These are phyloP conservation scores for Prochilodus magdalenae DNA, from an alignment of 2,113 vertebrate species.

Conservation along the genomic window DNA sequence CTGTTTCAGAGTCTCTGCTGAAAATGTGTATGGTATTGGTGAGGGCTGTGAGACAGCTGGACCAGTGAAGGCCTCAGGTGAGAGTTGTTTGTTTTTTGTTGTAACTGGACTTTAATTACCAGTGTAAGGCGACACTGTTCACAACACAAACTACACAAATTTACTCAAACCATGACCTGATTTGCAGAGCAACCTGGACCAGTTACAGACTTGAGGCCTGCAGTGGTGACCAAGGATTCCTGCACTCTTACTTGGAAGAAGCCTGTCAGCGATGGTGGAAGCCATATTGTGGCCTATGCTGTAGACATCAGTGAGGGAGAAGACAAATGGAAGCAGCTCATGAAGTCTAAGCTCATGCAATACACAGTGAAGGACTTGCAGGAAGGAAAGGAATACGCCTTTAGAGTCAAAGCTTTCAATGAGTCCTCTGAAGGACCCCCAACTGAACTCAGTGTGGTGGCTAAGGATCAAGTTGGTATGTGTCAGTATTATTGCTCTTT, in stretches of 20 bases:
- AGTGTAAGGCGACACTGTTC: neutral
- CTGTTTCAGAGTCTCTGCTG: conserved; percentile 96
- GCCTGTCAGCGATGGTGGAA: conserved; percentile 91
- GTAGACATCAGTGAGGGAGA: conserved; percentile 86
- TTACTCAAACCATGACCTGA: neutral
- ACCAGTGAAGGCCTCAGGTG: conserved; percentile 93
- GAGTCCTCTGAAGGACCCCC: conserved; percentile 91
- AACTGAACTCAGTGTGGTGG: conserved; percentile 84
- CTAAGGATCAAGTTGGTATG: conserved; percentile 93
- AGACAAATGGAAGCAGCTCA: conserved; percentile 90
- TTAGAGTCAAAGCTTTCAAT: conserved; percentile 92
- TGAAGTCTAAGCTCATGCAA: conserved; percentile 83
- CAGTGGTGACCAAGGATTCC: conserved; percentile 86
- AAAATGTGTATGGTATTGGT: conserved; percentile 96
- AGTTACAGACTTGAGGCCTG: conserved; percentile 88
- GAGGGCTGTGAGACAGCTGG: conserved; percentile 94
- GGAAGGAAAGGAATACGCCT: conserved; percentile 91
- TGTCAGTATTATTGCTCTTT: neutral
- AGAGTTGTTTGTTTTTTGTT: conserved; percentile 55
- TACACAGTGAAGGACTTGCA: conserved; percentile 82
- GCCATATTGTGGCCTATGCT: conserved; percentile 86
- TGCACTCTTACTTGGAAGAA: conserved; percentile 93
- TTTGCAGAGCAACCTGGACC: conserved; percentile 92
- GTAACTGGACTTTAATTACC: neutral
- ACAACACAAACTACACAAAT: neutral